phyloP scores from a whole-genome alignment of 2,888 invertebrate species.

The Oscheius sp. region DNA sequence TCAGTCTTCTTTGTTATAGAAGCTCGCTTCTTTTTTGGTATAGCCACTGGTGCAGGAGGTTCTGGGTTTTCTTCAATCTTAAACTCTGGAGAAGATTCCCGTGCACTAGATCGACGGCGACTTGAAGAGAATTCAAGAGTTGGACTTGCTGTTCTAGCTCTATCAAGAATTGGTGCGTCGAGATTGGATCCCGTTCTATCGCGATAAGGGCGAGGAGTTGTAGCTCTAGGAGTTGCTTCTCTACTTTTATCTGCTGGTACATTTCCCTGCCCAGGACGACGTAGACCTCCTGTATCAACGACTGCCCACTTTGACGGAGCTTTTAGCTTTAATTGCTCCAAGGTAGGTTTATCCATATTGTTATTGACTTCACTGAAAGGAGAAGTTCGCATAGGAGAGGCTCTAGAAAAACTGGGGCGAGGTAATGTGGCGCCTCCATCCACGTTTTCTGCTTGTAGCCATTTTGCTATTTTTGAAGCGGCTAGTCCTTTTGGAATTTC shows the following conservation, averaged over 20 bases:
- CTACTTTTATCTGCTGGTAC: conserved; percentile 39
- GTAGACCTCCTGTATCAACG: conserved; percentile 34
- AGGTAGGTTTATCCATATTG: conserved; percentile 7
- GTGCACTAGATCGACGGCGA: not conserved
- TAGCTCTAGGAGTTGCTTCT: conserved; percentile 36
- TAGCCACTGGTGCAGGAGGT: not conserved
- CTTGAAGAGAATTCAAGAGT: conserved; percentile 1
- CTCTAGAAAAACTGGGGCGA: conserved; percentile 42
- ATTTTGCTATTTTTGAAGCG: conserved; percentile 43
- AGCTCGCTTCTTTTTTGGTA: not conserved
- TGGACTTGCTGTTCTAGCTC: conserved; percentile 19
- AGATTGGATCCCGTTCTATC: conserved; percentile 45
- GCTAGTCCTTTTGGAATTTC: conserved; percentile 51
- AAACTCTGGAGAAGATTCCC: not conserved
- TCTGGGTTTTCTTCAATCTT: not conserved
- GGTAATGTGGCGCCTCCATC: conserved; percentile 39
- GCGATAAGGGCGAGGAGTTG: conserved; percentile 20
- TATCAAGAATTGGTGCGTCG: conserved; percentile 32
- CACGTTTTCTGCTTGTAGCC: conserved; percentile 20
- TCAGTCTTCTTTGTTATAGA: not conserved
- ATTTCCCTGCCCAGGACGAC: conserved; percentile 34
- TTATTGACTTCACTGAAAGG: conserved; percentile 42
- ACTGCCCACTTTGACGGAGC: conserved; percentile 52
- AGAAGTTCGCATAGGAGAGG: conserved; percentile 35
- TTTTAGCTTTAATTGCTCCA: conserved; percentile 38